A percentile compares a stretch with the other conserved stretches of the same genome.
These are phyloP conservation scores for Sminthopsis crassicaudata DNA, from an alignment of 2,113 vertebrate genomes.

Conservation along the genomic window DNA sequence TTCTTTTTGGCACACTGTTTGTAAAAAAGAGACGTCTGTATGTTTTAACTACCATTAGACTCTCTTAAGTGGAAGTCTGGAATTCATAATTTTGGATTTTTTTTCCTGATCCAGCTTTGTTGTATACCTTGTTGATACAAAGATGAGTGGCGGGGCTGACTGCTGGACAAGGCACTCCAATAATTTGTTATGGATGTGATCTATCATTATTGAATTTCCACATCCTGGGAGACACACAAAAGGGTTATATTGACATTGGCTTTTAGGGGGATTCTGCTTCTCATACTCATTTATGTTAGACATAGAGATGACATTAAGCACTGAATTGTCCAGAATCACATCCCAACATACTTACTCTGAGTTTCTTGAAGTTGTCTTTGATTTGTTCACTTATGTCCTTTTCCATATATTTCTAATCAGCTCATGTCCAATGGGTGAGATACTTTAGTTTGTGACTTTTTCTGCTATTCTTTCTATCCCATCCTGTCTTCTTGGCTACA, in stretches of 20 bases:
- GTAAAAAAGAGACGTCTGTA: conserved; percentile 78
- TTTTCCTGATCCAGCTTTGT: conserved; percentile 67
- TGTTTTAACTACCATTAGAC: conserved; percentile 60
- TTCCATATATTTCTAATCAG: not conserved
- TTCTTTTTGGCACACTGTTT: conserved; percentile 74
- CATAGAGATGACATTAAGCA: conserved; percentile 2
- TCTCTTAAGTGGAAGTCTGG: conserved; percentile 65
- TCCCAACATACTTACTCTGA: conserved; percentile 5
- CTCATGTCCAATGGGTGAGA: not conserved
- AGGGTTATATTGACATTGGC: not conserved
- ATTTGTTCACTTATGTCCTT: not conserved
- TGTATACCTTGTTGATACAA: conserved; percentile 71
- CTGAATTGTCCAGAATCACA: not conserved
- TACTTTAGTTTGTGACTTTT: not conserved
- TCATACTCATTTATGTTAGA: not conserved
- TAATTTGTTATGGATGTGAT: not conserved
- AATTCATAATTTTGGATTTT: conserved; percentile 68
- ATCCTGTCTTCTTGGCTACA: not conserved
- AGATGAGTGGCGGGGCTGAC: not conserved
- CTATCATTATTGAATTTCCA: not conserved
- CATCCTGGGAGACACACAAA: not conserved
- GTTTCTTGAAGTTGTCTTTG: conserved; percentile 31
- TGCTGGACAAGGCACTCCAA: not conserved
- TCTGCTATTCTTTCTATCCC: not conserved
- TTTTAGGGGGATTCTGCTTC: conserved; percentile 40